Evolutionary conservation across 2,888 invertebrate species (phyloP), one percentile per base, ranked within the genome.

Genomic region (Beris morrisii): DNA sequence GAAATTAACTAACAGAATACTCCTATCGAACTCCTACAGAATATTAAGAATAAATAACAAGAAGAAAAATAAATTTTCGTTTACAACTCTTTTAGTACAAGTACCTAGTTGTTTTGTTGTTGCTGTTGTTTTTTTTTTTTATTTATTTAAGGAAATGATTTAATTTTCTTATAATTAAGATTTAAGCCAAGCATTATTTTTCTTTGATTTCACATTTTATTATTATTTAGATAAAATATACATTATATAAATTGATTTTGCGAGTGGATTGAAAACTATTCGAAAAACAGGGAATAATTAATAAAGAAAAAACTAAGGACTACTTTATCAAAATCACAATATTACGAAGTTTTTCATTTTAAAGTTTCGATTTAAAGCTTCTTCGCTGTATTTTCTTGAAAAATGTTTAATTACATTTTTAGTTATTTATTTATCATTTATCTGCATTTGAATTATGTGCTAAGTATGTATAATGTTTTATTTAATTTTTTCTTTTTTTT

Each of bases 61-160:
- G 59, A 45, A 64, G 59, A 63, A 63, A 64, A 64, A 53, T 54
- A 54, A 54, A 54, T n/a, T 28, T 38, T 38, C 28, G 52, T 52
- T 59, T 52, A 50, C 38, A 43, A 22, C n/a, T 50, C 13, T 12
- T 48, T n/a, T 38, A 28, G 4, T 15, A 43, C 12, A 22, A 13
- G 52, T 61, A 52, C 22, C 32, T 48, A 13, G n/a, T 48, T 48
- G 15, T 11, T 11, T 48, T 15, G n/a, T 48, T 48, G 48, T 48
- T 5, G 3, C 5, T 48, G 15, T 15, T 4, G 5, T 15, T 48
- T 48, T 48, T n/a, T 15, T 46, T 46, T 48, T 48, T 48, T 1
- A 13, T 48, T 48, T 15, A 1, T 48, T n/a, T 48, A 7, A 5
- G 9, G 4, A 38, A 38, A 38, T 38, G 38, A 38, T 38, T 3